phyloP scores from a whole-genome alignment of 2,113 vertebrate genomes.

The Trematomus loennbergii region DNA sequence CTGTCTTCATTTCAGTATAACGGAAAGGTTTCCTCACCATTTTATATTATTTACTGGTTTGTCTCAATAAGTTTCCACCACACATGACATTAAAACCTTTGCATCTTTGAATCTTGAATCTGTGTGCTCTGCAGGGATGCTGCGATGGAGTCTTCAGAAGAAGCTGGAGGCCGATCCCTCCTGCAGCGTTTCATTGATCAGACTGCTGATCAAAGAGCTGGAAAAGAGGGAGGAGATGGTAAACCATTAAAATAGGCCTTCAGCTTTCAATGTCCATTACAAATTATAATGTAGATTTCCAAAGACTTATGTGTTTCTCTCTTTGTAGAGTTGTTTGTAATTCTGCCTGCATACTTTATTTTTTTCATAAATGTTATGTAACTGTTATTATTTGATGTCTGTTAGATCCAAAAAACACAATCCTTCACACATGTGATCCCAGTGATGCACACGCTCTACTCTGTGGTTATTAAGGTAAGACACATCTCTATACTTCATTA shows the following conservation, averaged over 20 bases:
- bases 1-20: no score
- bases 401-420: conserved; percentile 81
- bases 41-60: no score
- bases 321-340: neutral
- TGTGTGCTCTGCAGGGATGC: conserved; percentile 81
- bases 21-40: no score
- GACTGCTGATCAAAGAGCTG: conserved; percentile 87
- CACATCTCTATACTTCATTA: neutral
- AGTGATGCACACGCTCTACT: conserved; percentile 89
- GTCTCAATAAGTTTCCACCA: no score
- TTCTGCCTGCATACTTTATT: neutral
- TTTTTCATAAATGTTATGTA: no score
- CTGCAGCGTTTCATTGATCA: conserved; percentile 78
- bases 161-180: conserved; percentile 84
- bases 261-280: conserved; percentile 4
- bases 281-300: no score
- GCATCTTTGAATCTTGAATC: neutral
- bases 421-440: conserved; percentile 84
- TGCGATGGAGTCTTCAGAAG: conserved; percentile 90
- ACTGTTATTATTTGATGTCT: neutral
- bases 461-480: conserved; percentile 88
- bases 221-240: conserved; percentile 80
- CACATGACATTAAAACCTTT: no score
- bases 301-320: neutral
- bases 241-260: neutral